Conservation (phyloP, 2,797 vertebrate genomes). For the Eulemur mongoz region DNA sequence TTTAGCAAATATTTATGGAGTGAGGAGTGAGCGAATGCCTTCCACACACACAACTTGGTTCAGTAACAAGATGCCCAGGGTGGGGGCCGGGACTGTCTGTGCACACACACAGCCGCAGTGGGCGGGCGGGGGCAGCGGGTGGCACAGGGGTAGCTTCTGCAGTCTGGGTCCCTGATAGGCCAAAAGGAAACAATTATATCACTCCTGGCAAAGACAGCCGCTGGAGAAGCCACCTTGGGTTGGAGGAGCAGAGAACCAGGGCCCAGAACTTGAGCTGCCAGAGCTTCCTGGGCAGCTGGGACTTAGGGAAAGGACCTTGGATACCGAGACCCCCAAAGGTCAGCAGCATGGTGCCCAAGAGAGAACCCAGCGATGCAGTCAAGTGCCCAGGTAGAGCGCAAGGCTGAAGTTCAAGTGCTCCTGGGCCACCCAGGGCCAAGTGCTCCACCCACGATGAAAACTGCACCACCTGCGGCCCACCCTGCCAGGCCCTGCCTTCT, state of each 20-base stretch:
- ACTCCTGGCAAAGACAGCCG: not conserved
- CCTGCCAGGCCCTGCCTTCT: not conserved
- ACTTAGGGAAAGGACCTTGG: not conserved
- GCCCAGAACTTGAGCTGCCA: not conserved
- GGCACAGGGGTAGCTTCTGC: not conserved
- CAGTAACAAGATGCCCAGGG: rapidly evolving
- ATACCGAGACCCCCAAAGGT: not conserved
- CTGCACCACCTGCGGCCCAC: not conserved
- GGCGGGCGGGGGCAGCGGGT: no score
- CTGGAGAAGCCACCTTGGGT: not conserved
- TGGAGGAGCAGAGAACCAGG: not conserved
- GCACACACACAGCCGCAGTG: no score
- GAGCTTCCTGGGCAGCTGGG: not conserved
- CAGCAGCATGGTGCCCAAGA: not conserved
- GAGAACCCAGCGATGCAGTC: not conserved
- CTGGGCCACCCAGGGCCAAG: no score
- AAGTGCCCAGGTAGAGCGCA: not conserved
- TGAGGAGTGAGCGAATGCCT: not conserved
- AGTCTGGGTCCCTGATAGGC: not conserved
- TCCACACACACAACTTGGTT: not conserved
- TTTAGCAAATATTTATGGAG: not conserved
- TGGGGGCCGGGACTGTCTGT: rapidly evolving
- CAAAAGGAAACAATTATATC: not conserved
- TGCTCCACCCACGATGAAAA: rapidly evolving
- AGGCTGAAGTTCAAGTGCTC: not conserved